phyloP scores from a whole-genome alignment of 2,113 vertebrate genomes.

The Melozone crissalis region DNA sequence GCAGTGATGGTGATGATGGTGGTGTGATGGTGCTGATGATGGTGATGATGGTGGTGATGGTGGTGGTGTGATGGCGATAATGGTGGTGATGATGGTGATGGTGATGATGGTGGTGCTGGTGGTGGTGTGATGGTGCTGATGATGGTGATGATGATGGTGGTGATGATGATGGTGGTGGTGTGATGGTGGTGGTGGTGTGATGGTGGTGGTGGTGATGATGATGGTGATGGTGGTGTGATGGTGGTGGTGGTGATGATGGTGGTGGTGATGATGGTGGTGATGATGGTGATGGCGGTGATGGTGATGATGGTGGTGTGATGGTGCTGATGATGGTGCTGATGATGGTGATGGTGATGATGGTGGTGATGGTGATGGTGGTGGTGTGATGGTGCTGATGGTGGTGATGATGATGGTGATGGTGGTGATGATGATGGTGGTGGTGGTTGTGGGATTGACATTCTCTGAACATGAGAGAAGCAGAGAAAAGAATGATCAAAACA shows the following conservation, averaged over 20 bases:
- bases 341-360: rapidly evolving
- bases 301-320: rapidly evolving
- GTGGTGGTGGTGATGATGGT: rapidly evolving
- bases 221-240: rapidly evolving
- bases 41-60: rapidly evolving
- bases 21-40: rapidly evolving
- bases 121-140: rapidly evolving
- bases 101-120: rapidly evolving
- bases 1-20: rapidly evolving
- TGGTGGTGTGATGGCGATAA: rapidly evolving
- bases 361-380: rapidly evolving
- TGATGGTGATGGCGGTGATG: rapidly evolving
- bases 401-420: rapidly evolving
- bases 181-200: rapidly evolving
- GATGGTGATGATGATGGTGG: rapidly evolving
- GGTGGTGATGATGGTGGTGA: rapidly evolving
- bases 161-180: rapidly evolving
- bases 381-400: rapidly evolving
- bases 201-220: rapidly evolving
- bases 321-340: rapidly evolving
- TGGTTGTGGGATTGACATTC: no score
- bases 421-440: rapidly evolving
- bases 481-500: no score
- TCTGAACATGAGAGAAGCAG: no score
- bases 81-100: rapidly evolving